Evolutionary conservation across 2,888 invertebrate genomes (phyloP), one percentile per base, ranked within the genome.

Genomic region (Cancer borealis): DNA sequence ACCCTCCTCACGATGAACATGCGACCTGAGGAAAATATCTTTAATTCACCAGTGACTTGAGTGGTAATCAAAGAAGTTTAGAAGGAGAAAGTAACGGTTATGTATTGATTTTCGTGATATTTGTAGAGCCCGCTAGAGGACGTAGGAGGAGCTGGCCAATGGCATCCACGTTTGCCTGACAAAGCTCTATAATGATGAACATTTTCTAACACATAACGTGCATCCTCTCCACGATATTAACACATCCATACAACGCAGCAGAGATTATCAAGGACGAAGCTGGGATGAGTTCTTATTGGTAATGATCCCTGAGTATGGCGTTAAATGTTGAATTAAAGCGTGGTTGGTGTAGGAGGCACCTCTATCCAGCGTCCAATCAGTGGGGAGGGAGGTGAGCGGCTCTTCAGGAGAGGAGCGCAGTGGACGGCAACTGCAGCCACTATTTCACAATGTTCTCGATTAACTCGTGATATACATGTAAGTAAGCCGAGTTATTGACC

Each of bases 41-140:
- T 84, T 39, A 30, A 84, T 84, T 84, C 84, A 17, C 30, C 84
- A 39, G 84, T 39, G 84, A 84, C 84, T 84, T 84, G n/a, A 84
- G 39, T 14, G 39, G 84, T 91, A 46, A 21, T 46, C 66, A 66
- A 91, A 91, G 66, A 93, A 91, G 87, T 91, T 91, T 90, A 45
- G 93, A 91, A 93, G 91, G 60, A 26, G 88, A 93, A 91, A 93
- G 93, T 93, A 93, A 93, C 93, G 93, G 93, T 30, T 91, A 91
- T 91, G 93, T 93, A 93, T 93, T 93, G 93, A 93, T 93, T 93
- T 93, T 93, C 93, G 49, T 73, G 87, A 88, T 93, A 91, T 93
- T 93, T 93, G 93, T 91, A 93, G 91, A 93, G 91, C 91, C 93
- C 93, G 93, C 93, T 93, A 91, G 93, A 93, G 91, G 93, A 88